Conservation (phyloP, 1,140 invertebrate genomes). For the Drosophila insularis region DNA sequence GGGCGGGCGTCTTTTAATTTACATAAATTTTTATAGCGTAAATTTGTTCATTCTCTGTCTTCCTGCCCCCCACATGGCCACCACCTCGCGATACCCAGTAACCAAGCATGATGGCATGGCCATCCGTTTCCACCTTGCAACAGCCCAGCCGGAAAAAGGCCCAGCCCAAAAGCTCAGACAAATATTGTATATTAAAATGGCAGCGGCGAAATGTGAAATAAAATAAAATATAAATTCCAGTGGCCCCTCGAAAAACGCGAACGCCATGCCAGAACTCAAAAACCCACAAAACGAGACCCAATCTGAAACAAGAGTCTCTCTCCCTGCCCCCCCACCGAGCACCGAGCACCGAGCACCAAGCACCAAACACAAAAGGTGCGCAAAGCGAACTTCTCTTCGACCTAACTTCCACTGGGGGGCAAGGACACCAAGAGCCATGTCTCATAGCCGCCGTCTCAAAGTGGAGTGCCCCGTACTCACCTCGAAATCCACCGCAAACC, state of each 20-base stretch:
- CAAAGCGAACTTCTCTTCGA: conserved; percentile 2
- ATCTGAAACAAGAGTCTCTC: too few species aligned
- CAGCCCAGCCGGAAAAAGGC: conserved; percentile 13
- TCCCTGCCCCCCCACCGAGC: too few species aligned
- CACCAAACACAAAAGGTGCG: conserved; percentile 2
- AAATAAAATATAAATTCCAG: conserved; percentile 59
- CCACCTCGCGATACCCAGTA: neutral
- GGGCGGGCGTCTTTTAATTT: conserved; percentile 61
- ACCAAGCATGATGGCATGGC: neutral
- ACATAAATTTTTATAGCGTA: conserved; percentile 60
- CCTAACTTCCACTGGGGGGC: neutral
- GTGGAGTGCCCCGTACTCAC: neutral
- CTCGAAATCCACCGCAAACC: neutral
- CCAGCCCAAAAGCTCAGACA: conserved; percentile 18
- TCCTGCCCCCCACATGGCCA: too few species aligned
- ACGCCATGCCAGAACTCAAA: neutral
- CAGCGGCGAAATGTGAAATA: conserved; percentile 50
- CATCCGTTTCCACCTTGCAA: conserved; percentile 4
- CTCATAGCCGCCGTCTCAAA: neutral
- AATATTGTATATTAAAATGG: conserved; percentile 56
- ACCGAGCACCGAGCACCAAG: too few species aligned
- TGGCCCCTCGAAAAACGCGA: conserved; percentile 56
- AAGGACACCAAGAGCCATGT: neutral
- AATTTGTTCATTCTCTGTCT: conserved; percentile 27
- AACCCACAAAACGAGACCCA: conserved; percentile 6